Conservation (phyloP, 2,888 invertebrate species). For the Sinodicranocentrus sp. region DNA sequence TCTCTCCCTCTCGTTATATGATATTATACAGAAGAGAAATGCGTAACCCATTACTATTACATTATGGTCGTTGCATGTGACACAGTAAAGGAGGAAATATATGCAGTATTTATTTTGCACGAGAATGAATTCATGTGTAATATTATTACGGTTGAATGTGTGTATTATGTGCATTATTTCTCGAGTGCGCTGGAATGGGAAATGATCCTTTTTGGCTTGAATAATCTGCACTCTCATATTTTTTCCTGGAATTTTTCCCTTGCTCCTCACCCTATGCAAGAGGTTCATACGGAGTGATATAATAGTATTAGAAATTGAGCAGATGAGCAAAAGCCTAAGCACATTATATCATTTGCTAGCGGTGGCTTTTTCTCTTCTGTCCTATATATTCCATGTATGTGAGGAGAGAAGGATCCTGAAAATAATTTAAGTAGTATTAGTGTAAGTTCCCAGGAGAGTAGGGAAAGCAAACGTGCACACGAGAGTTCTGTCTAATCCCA, state of each 20-base stretch:
- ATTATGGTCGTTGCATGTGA: constrained; percentile 15
- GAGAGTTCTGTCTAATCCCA: constrained; percentile 49
- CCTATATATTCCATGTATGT: not conserved
- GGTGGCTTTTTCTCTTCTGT: not conserved
- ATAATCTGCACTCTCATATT: constrained; percentile 51
- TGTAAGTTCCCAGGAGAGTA: constrained; percentile 38
- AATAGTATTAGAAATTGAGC: not conserved
- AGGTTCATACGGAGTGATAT: no score
- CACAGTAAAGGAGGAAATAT: constrained; percentile 25
- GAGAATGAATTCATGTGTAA: constrained; percentile 63
- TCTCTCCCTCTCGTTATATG: not conserved
- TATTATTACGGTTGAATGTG: constrained; percentile 49
- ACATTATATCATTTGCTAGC: constrained; percentile 26
- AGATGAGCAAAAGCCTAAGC: constrained; percentile 25
- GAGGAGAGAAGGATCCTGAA: not conserved
- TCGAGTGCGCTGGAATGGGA: constrained; percentile 53
- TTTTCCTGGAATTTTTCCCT: not conserved
- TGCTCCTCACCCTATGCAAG: not conserved
- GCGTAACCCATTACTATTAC: constrained; percentile 47
- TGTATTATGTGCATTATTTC: no score
- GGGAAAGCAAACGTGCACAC: constrained; percentile 45
- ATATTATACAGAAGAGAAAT: constrained; percentile 10
- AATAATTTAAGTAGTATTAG: constrained; percentile 36
- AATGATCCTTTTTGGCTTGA: constrained; percentile 63
- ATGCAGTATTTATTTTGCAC: constrained; percentile 52